These are phyloP conservation scores for Porites lutea DNA, from an alignment of 64 coral and sea anemone genomes.

Conservation along the genomic window DNA sequence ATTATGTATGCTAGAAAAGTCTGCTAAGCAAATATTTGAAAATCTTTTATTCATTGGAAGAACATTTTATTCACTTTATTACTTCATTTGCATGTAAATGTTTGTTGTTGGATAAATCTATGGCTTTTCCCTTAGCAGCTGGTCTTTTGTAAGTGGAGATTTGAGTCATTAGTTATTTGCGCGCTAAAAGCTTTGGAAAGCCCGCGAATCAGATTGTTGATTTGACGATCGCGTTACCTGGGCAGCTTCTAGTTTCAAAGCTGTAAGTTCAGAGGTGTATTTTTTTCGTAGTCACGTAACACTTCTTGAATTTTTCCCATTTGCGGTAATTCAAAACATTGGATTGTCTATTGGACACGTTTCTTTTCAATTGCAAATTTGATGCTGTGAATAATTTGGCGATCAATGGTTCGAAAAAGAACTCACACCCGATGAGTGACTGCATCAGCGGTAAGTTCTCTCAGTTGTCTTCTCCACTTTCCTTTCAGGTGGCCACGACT, in stretches of 20 bases:
- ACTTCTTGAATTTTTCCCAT: background rate
- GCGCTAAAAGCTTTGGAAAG: background rate
- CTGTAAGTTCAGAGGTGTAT: background rate
- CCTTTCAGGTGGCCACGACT: background rate
- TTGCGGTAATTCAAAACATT: background rate
- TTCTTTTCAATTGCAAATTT: conserved; percentile 44
- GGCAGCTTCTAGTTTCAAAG: background rate
- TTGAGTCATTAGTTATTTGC: background rate
- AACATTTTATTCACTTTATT: background rate
- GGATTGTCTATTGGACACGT: conserved; percentile 15
- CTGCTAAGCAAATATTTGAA: too few relatives aligned
- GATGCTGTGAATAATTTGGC: conserved; percentile 9
- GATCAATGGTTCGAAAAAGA: background rate
- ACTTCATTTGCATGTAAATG: conserved; percentile 30
- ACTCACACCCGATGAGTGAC: background rate
- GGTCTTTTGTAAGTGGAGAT: conserved; percentile 2
- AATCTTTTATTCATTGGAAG: background rate
- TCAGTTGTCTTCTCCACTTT: background rate
- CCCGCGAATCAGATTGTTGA: background rate
- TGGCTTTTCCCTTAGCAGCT: conserved; percentile 52
- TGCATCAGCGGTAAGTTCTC: background rate
- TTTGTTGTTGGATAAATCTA: conserved; percentile 32
- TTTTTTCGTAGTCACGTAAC: background rate
- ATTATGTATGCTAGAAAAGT: background rate
- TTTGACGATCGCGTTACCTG: conserved; percentile 11